A percentile compares a stretch with the other conserved stretches of the same genome.
These are phyloP conservation scores for Acholoe squamosa DNA, from an alignment of 2,888 invertebrate genomes.

Conservation along the genomic window DNA sequence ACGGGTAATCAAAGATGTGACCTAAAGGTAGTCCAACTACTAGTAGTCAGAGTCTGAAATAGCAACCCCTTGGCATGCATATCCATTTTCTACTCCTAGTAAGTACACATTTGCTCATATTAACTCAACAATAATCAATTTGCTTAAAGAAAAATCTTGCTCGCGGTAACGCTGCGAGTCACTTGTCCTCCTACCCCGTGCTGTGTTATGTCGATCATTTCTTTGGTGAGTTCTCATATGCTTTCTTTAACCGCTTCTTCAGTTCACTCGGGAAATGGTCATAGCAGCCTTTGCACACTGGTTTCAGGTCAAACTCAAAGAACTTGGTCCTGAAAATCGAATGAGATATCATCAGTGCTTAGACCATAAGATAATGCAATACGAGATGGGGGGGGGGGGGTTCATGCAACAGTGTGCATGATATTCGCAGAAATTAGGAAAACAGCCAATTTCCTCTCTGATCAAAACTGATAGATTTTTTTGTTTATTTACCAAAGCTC, in stretches of 20 bases:
- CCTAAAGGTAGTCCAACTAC: neutral
- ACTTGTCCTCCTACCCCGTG: neutral
- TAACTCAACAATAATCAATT: neutral
- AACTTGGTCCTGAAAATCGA: conserved; percentile 89
- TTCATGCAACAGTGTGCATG: too few species aligned
- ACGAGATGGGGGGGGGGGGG: too few species aligned
- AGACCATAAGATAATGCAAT: too few species aligned
- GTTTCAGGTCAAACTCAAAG: conserved; percentile 99
- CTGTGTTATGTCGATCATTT: conserved; percentile 66
- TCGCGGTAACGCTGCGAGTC: neutral
- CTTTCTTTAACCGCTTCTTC: conserved; percentile 94
- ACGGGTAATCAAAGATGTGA: neutral
- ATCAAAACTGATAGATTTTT: too few species aligned
- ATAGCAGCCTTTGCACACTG: conserved; percentile 98
- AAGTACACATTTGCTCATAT: neutral
- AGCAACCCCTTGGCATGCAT: neutral
- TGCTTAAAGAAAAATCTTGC: neutral
- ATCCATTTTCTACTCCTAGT: neutral
- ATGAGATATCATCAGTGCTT: too few species aligned
- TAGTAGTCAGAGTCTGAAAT: neutral
- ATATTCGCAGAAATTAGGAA: too few species aligned
- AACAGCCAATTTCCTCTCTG: too few species aligned
- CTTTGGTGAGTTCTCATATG: conserved; percentile 83
- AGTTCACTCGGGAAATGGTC: conserved; percentile 97
- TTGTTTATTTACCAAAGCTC: too few species aligned